Evolutionary conservation across 2,113 vertebrate species (phyloP), one percentile per base, ranked within the genome.

Genomic region (Nyctibius bracteatus): DNA sequence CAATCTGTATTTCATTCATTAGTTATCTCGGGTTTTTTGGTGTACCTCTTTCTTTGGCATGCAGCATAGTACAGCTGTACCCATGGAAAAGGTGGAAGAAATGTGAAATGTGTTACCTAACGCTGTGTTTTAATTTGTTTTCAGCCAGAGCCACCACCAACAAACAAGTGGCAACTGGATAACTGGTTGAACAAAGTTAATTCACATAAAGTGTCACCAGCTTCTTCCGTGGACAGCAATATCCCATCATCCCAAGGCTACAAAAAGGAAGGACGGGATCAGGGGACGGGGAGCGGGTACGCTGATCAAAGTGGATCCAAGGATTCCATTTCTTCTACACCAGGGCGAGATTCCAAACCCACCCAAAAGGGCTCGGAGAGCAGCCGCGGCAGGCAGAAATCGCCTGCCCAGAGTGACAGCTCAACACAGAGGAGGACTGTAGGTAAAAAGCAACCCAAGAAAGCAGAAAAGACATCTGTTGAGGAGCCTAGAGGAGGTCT

Each of bases 161-260:
- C 99, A 71, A 99, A 99, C 98, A 99, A 99, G 95, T 99, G 99
- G 99, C 99, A 99, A 39, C 98, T 99, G 96, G 99, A 99, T 97
- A 99, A 99, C 97, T 99, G 99, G 99, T 97, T 99, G 91, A 99
- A 99, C 97, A 99, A 99, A 96, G 98, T 98, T 13, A 99, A 99
- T 90, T 98, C 98, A 12, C 98, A 98, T 84, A 99, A 99, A 98
- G 98, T 98, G 68, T 99, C 99, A 57, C 99, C 99, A 65, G 99
- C 99, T 63, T 99, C 99, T 91, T 99, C 99, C 5, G 98, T 99
- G 96, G 99, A 99, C 94, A 99, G 98, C 97, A 99, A 98, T 86
- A 98, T 99, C 87, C 98, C 98, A 61, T 98, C 99, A 5, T 98
- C 98, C 88, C 98, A 98, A 98, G 99, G 99, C 93, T 99, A 99